These are phyloP conservation scores for Conus betulinus DNA, from an alignment of 1,140 invertebrate species.

Conservation along the genomic window DNA sequence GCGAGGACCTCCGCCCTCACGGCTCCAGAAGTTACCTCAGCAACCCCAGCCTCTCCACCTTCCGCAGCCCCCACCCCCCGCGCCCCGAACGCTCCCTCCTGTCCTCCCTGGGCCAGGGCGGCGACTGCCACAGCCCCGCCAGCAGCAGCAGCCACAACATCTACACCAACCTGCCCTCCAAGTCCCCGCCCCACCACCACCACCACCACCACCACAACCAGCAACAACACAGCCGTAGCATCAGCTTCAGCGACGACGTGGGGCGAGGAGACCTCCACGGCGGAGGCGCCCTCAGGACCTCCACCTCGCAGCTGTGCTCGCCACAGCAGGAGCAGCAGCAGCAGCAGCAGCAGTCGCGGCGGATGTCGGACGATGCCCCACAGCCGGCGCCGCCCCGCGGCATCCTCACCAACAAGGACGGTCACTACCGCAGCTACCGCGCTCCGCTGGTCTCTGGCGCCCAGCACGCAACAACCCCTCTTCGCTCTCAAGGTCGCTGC, in stretches of 20 bases:
- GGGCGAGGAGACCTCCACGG: constrained; percentile 63
- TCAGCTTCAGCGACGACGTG: constrained; percentile 71
- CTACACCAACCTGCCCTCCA: constrained; percentile 18
- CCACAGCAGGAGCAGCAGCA: constrained; percentile 20
- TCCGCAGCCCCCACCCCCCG: constrained; percentile 1
- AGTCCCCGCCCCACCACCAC: not conserved
- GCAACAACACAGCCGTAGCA: constrained; percentile 62
- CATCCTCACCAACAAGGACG: constrained; percentile 16
- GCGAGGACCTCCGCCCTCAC: constrained; percentile 22
- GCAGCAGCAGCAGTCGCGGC: constrained; percentile 22
- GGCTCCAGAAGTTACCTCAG: constrained; percentile 22
- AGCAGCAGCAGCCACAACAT: not conserved
- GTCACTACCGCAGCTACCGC: not conserved
- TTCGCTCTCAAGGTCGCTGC: not conserved
- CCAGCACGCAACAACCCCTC: not conserved
- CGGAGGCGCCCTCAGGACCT: constrained; percentile 44
- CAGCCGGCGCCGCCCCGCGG: not conserved
- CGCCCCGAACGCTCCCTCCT: not conserved
- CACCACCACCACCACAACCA: not conserved
- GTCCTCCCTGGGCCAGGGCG: not conserved
- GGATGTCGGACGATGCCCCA: constrained; percentile 25
- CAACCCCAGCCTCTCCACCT: constrained; percentile 25
- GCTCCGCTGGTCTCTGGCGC: not conserved
- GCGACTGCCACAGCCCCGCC: constrained; percentile 1
- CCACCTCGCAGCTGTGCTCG: not conserved